These are phyloP conservation scores for Chloroceryle inda DNA, from an alignment of 2,797 vertebrate genomes.

Conservation along the genomic window DNA sequence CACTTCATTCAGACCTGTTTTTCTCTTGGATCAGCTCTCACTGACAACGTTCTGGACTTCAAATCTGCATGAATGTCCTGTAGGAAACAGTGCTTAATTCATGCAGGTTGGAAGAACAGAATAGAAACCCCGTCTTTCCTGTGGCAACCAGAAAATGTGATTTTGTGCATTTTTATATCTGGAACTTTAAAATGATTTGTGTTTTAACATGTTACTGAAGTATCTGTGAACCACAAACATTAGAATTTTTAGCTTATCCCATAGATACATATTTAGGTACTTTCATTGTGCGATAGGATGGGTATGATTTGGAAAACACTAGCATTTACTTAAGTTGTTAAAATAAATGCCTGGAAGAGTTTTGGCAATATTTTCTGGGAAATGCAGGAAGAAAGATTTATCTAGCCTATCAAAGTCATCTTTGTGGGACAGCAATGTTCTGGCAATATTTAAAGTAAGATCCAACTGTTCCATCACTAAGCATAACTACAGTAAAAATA, in stretches of 20 bases:
- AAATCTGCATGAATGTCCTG: neutral
- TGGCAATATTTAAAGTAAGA: neutral
- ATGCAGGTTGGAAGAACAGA: neutral
- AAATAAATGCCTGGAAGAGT: neutral
- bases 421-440: neutral
- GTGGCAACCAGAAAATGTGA: neutral
- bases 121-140: neutral
- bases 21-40: neutral
- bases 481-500: neutral
- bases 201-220: neutral
- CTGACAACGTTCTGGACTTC: neutral
- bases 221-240: neutral
- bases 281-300: neutral
- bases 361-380: neutral
- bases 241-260: too few relatives aligned
- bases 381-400: neutral
- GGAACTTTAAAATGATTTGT: neutral
- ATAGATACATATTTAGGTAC: neutral
- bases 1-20: neutral
- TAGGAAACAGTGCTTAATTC: neutral
- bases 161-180: neutral
- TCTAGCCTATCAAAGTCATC: neutral
- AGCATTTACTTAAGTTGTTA: neutral
- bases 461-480: neutral
- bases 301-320: neutral